Percentiles rank a stretch among this genome's conserved stretches.
phyloP scores from a whole-genome alignment of 2,888 invertebrate genomes.

The Phorcus lineatus region DNA sequence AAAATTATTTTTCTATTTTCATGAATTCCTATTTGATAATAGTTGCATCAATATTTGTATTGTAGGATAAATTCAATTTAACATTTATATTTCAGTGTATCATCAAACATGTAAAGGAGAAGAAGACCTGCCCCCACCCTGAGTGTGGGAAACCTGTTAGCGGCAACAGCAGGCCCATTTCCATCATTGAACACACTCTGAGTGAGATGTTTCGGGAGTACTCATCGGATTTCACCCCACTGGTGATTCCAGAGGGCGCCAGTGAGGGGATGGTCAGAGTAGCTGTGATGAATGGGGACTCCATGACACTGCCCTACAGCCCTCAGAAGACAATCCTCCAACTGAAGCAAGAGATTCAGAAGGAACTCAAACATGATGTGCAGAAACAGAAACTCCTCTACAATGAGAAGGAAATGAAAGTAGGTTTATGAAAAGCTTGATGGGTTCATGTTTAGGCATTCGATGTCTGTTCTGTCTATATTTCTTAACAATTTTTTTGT shows the following conservation, averaged over 20 bases:
- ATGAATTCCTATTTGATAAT: too few species aligned
- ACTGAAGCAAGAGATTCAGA: conserved; percentile 43
- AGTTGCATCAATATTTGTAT: too few species aligned
- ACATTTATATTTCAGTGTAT: conserved; percentile 44
- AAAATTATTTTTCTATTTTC: too few species aligned
- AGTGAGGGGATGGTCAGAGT: conserved; percentile 36
- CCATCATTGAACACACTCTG: conserved; percentile 42
- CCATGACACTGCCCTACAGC: conserved; percentile 36
- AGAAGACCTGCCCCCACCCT: conserved; percentile 43
- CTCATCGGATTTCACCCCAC: conserved; percentile 33
- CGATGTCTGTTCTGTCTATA: too few species aligned
- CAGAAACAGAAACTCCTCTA: conserved; percentile 52
- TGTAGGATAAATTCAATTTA: too few species aligned
- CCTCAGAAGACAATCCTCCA: conserved; percentile 40
- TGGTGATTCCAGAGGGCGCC: conserved; percentile 4
- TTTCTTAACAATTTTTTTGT: too few species aligned
- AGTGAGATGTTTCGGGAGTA: conserved; percentile 50
- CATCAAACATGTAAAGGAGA: conserved; percentile 35
- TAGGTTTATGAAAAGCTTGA: too few species aligned
- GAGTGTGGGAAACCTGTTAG: conserved; percentile 34
- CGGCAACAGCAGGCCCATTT: conserved; percentile 19
- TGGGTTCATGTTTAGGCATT: too few species aligned
- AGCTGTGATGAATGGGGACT: conserved; percentile 51
- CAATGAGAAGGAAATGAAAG: conserved; percentile 50
- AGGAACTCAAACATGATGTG: conserved; percentile 40